Base-by-base conservation (phyloP, 1,140 invertebrate genomes). In the Leptopilina clavipes region DNA sequence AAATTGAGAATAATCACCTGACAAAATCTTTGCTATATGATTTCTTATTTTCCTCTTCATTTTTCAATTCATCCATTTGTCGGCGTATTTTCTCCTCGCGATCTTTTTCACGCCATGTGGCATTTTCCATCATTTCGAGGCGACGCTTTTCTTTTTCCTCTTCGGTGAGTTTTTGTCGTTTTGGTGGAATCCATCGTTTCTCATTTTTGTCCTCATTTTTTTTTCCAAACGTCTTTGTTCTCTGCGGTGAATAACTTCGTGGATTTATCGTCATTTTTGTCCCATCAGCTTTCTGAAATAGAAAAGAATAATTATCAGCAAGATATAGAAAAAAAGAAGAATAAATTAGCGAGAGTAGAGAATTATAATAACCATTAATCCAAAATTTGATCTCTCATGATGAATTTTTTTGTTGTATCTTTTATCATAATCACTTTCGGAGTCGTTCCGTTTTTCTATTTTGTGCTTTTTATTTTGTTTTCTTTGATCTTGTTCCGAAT, bases 111-210 rank as follows among this genome's bases (percentile, higher is more conserved):
- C 95, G 90, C 92, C 93, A 93, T 74, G 91, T 90, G 1, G 95
- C 96, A 91, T 97, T 95, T 31, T 92, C 87, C 92, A 95, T 94
- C 97, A 98, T 98, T 90, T 97, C 96, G 70, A 92, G 91, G 76
- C 95, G 88, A 73, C 91, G 91, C 59, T 90, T 90, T 84, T 96
- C 93, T 79, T 94, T 94, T 86, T 97, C 96, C 79, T 93, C 91
- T 78, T 94, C 93, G 17, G 91, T 91, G 65, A 95, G 79, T 84
- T 86, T 89, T 72, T 90, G 86, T 78, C 86, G 81, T 76, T 86
- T 86, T 7, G 80, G 81, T 79, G 86, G 85, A 5, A 89, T 76
- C 77, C 85, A 89, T n/a, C 75, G 73, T 80, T 87, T 86, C 73
- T 87, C 78, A 77, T 86, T 52, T 17, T 12, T 81, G 59, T 79